phyloP scores from a whole-genome alignment of 2,113 vertebrate species.

The Dermatemys mawii region DNA sequence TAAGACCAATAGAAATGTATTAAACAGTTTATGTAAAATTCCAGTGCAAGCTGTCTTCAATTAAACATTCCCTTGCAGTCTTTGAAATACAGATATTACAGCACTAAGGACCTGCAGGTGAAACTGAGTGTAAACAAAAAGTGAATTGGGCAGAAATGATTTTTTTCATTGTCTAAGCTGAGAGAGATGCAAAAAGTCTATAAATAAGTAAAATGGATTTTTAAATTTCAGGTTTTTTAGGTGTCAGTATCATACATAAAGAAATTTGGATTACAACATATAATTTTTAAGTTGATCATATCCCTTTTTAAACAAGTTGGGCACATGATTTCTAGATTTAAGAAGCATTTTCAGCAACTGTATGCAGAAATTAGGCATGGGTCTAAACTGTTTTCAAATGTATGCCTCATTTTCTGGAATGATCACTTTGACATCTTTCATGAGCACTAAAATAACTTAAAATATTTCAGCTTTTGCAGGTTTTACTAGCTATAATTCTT shows the following conservation, averaged over 20 bases:
- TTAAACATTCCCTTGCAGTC: neutral
- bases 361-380: no score
- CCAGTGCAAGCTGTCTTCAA: neutral
- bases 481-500: neutral
- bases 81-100: neutral
- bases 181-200: no score
- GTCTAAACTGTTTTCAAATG: no score
- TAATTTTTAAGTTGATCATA: no score
- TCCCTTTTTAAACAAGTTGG: no score
- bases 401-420: neutral
- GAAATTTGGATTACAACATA: no score
- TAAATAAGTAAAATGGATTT: no score
- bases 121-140: neutral
- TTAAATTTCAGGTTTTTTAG: no score
- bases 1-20: neutral
- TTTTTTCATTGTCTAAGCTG: no score
- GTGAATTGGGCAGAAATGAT: neutral
- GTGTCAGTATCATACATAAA: no score
- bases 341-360: no score
- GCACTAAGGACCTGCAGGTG: neutral
- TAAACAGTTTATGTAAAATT: neutral
- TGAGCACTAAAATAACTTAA: neutral
- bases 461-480: neutral
- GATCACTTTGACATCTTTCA: neutral
- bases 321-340: no score